A percentile compares a stretch with the other conserved stretches of the same genome.
These are phyloP conservation scores for Lucilia cuprina DNA, from an alignment of 1,140 invertebrate species.

Conservation along the genomic window DNA sequence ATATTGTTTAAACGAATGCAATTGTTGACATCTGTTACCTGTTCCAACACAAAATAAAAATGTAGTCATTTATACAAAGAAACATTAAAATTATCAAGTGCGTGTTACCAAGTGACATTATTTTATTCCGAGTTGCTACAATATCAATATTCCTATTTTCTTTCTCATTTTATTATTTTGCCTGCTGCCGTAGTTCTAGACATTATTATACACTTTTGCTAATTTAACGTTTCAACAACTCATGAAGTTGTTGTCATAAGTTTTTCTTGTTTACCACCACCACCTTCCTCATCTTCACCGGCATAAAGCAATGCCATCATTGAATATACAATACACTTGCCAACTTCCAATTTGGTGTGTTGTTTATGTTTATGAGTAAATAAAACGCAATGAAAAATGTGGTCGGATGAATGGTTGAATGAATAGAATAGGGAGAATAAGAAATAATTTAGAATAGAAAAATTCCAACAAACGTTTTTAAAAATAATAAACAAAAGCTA, in stretches of 20 bases:
- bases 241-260: not conserved
- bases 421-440: not conserved
- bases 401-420: not conserved
- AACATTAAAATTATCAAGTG: not conserved
- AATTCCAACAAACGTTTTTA: too few relatives aligned
- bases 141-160: too few relatives aligned
- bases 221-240: conserved; percentile 10
- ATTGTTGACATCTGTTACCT: conserved; percentile 17
- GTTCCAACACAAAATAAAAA: not conserved
- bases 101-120: conserved; percentile 15
- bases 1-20: not conserved
- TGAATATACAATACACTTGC: not conserved
- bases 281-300: not conserved
- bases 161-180: too few relatives aligned
- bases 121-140: not conserved
- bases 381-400: conserved; percentile 10
- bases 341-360: not conserved
- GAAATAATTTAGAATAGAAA: not conserved
- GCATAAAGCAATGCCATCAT: not conserved
- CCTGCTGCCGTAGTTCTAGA: not conserved
- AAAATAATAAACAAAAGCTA: too few relatives aligned
- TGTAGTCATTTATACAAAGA: not conserved
- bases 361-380: conserved; percentile 25
- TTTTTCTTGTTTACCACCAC: not conserved
- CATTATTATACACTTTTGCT: conserved; percentile 15